These are phyloP conservation scores for Oscheius sp. DNA, from an alignment of 1,140 invertebrate species.

Conservation along the genomic window DNA sequence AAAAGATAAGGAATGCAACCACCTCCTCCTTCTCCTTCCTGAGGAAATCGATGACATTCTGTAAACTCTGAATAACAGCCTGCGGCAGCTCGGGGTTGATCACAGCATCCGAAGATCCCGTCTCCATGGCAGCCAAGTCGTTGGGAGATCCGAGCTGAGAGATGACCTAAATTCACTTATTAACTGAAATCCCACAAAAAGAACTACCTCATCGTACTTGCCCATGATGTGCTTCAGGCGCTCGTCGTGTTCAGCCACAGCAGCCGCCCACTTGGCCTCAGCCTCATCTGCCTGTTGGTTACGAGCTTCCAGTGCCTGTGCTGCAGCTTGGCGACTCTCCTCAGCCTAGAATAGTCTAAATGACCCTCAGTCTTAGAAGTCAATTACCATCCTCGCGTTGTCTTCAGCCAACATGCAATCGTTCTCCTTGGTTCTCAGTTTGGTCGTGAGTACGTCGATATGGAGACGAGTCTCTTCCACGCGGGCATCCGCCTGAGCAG, in stretches of 20 bases:
- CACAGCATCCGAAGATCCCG: not conserved
- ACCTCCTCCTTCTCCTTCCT: conserved; percentile 2
- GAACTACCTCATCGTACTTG: not conserved
- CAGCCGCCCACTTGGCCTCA: not conserved
- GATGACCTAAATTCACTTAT: too few species aligned
- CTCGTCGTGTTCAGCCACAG: not conserved
- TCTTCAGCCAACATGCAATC: not conserved
- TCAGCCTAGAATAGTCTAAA: not conserved
- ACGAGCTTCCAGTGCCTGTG: not conserved
- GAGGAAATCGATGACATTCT: not conserved
- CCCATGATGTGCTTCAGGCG: not conserved
- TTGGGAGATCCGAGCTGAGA: not conserved
- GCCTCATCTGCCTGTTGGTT: not conserved
- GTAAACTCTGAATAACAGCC: not conserved
- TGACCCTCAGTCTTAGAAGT: not conserved
- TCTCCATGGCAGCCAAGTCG: not conserved
- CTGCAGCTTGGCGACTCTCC: not conserved
- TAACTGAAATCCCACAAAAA: too few species aligned
- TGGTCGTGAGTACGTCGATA: not conserved
- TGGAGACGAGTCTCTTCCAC: not conserved
- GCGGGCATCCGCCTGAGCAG: not conserved
- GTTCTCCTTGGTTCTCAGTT: not conserved
- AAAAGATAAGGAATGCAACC: not conserved
- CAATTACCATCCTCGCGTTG: not conserved
- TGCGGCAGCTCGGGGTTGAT: not conserved